Evolutionary conservation across 2,797 vertebrate genomes (phyloP), one percentile per base, ranked within the genome.

Genomic region (Sylvia borin): DNA sequence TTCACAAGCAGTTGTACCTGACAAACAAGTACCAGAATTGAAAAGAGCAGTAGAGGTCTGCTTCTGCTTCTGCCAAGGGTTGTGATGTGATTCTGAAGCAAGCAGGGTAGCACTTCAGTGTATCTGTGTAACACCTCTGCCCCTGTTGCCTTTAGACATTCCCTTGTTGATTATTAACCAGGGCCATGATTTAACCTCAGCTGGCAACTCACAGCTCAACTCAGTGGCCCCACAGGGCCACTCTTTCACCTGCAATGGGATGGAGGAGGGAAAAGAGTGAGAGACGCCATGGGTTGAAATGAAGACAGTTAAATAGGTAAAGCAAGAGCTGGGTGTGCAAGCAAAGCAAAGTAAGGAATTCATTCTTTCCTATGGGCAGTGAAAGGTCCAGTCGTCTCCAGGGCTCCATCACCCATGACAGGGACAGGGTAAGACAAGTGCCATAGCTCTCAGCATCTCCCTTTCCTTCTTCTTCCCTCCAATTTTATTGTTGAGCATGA

Each of bases 181-280:
- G 45, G 34, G 40, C 32, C 0, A 0, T 53, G 32, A 29, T 65
- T 70, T 36, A 85, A 61, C 6, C 17, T 42, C 34, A 74, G 11
- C 11, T 5, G 3, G 61, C 5, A 65, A 14, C 24, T 58, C 55
- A 43, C 22, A 58, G 53, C 27, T 67, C 36, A 75, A 16, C 2
- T 74, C 61, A 42, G 51, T 34, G 31, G 10, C 17, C 9, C 10
- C 48, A 40, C 14, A 53, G 29, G 53, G 7, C 17, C 4, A 11
- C 38, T 70, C 5, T 14, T 16, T 75, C 10, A 24, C 2, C 4
- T 0, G 2, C 1, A 1, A 10, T 5, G 4, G 17, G 12, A 13
- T n/a, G 8, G 7, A 5, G 7, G 4, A 55, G 18, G 12, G 11
- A 75, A 25, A 4, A 48, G n/a, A 78, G 27, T 36, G 34, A 80